Evolutionary conservation across 2,797 vertebrate species (phyloP).

Genomic region (Megalops cyprinoides): DNA sequence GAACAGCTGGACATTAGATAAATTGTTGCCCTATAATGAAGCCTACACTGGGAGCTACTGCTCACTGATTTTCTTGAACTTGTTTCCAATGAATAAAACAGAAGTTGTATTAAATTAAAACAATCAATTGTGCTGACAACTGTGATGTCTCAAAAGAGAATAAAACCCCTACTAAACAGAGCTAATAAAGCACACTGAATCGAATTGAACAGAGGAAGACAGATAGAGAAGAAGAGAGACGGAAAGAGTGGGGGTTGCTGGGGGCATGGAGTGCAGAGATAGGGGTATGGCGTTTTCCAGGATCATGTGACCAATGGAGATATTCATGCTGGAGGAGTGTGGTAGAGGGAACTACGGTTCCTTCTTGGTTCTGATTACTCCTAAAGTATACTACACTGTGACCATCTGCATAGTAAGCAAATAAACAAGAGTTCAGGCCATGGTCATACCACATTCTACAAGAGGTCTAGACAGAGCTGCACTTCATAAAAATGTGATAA

Average conservation of each 20-base stretch:
- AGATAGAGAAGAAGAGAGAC: constrained; percentile 33
- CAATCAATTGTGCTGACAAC: constrained; percentile 65
- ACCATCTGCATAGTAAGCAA: background rate
- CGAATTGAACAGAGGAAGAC: constrained; percentile 11
- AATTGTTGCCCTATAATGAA: constrained; percentile 76
- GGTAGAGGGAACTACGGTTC: too few species aligned
- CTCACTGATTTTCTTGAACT: constrained; percentile 77
- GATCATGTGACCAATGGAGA: too few species aligned
- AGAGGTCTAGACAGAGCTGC: background rate
- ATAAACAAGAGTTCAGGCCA: background rate
- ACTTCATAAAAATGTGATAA: background rate
- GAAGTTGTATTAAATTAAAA: constrained; percentile 76
- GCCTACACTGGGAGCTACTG: constrained; percentile 73
- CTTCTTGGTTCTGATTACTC: too few species aligned
- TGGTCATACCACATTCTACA: background rate
- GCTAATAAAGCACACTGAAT: background rate
- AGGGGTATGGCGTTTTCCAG: too few species aligned
- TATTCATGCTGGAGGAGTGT: too few species aligned
- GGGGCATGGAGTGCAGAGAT: too few species aligned
- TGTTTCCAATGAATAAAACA: constrained; percentile 74
- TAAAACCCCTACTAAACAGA: background rate
- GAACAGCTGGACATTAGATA: constrained; percentile 29
- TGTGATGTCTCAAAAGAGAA: background rate
- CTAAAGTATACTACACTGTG: too few species aligned
- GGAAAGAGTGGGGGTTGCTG: background rate